These are phyloP conservation scores for Pipra filicauda DNA, from an alignment of 2,113 vertebrate species.

Conservation along the genomic window DNA sequence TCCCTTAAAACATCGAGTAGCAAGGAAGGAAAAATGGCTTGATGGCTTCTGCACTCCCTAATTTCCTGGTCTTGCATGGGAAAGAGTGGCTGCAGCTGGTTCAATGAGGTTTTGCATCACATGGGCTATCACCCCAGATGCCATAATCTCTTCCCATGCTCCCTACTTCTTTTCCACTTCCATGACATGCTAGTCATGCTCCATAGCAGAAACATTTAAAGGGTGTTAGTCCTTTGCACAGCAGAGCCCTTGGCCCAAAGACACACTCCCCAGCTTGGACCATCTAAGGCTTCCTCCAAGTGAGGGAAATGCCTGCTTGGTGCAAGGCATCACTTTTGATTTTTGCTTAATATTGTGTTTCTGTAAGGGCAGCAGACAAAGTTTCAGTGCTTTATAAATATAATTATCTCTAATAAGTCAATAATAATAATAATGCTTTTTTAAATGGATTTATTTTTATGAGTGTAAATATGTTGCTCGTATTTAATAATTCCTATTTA, in stretches of 20 bases:
- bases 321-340: not conserved
- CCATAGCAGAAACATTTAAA: not conserved
- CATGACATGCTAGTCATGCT: not conserved
- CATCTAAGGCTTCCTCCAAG: no score
- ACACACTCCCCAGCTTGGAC: no score
- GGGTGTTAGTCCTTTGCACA: not conserved
- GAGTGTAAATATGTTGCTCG: not conserved
- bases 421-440: not conserved
- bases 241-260: not conserved
- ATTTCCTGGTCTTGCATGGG: not conserved
- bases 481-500: slow-evolving; percentile 38
- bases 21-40: not conserved
- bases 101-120: not conserved
- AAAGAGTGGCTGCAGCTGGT: not conserved
- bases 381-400: not conserved
- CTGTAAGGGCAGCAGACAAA: not conserved
- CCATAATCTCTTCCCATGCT: not conserved
- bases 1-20: accelerated
- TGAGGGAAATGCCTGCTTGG: no score
- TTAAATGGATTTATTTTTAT: not conserved
- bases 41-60: not conserved
- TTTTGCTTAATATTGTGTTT: not conserved
- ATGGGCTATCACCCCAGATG: not conserved
- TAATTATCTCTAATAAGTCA: not conserved
- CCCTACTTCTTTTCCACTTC: not conserved